Conservation (phyloP, 2,888 invertebrate genomes). For the Drosophila prostipennis region DNA sequence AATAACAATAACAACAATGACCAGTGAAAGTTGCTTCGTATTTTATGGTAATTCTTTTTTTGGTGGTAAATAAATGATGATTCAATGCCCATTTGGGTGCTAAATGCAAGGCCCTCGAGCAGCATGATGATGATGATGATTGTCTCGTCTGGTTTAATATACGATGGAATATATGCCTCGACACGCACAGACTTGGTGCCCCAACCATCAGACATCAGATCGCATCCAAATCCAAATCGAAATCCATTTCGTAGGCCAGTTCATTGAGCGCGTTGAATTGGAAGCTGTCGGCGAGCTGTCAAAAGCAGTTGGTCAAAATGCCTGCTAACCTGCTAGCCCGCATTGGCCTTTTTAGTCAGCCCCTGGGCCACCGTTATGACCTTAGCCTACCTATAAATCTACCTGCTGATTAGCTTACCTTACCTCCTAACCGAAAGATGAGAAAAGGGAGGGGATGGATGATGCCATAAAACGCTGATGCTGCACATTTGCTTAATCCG, state of each 20-base stretch:
- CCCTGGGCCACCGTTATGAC: constrained; percentile 31
- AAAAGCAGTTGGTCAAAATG: constrained; percentile 45
- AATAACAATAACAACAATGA: constrained; percentile 52
- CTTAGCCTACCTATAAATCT: constrained; percentile 2
- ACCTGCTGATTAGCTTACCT: constrained; percentile 13
- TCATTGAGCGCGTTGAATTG: constrained; percentile 71
- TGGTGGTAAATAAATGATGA: constrained; percentile 38
- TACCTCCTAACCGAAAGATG: constrained; percentile 4
- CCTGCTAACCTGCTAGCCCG: constrained; percentile 19
- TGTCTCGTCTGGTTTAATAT: constrained; percentile 42
- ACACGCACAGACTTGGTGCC: constrained; percentile 35
- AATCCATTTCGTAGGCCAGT: constrained; percentile 7
- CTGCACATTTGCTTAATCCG: constrained; percentile 70
- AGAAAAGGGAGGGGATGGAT: neutral
- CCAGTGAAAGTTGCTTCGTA: constrained; percentile 65
- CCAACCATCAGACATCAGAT: constrained; percentile 13
- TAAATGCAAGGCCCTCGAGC: constrained; percentile 54
- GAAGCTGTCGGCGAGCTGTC: constrained; percentile 75
- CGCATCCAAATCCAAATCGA: constrained; percentile 24
- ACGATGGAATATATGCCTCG: constrained; percentile 23
- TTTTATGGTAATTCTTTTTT: constrained; percentile 61
- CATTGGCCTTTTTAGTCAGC: constrained; percentile 20
- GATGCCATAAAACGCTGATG: constrained; percentile 70
- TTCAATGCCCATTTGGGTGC: constrained; percentile 52
- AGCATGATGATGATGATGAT: constrained; percentile 23